Evolutionary conservation across 1,140 invertebrate species (phyloP), one percentile per base, ranked within the genome.

Genomic region (Trachelipus rathkii): DNA sequence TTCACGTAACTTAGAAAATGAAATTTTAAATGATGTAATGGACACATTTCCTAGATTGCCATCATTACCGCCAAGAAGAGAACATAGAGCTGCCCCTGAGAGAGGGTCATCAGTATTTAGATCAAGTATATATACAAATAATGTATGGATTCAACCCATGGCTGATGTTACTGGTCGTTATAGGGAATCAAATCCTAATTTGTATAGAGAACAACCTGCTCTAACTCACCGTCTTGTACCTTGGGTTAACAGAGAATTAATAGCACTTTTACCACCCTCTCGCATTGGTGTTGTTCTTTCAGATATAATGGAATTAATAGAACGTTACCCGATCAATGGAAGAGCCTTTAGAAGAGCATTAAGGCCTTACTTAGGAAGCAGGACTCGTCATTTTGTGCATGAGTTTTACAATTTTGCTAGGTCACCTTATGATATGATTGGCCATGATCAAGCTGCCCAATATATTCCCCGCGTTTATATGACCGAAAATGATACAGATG

Each of bases 191-290:
- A 89, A 89, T 24, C 91, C 93, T 0, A 87, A 89, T 66, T 94
- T 92, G 86, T 92, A 89, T 82, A 88, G 92, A 89, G 83, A 86
- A 88, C 82, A 93, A 95, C 86, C 92, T 92, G 89, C 90, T 33
- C 90, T 92, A 84, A 88, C 90, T 72, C 90, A 92, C 84, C 89
- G 95, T 3, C 84, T 97, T 46, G 89, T 94, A 70, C 93, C 92
- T 0, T 97, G 94, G 93, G 86, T 97, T 0, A 92, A 92, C 83
- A 87, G 95, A 76, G 95, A 97, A 86, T 85, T 97, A 15, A 88
- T 89, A 84, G 91, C 90, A 82, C 83, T 95, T 13, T 66, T 88
- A 4, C 79, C 88, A 81, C 85, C 90, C 80, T 88, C 85, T 78
- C 83, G 84, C 50, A 75, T 81, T 60, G 77, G 74, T 21, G 60